Evolutionary conservation across 1,140 invertebrate species (phyloP).

Genomic region (Saccostrea cuccullata): DNA sequence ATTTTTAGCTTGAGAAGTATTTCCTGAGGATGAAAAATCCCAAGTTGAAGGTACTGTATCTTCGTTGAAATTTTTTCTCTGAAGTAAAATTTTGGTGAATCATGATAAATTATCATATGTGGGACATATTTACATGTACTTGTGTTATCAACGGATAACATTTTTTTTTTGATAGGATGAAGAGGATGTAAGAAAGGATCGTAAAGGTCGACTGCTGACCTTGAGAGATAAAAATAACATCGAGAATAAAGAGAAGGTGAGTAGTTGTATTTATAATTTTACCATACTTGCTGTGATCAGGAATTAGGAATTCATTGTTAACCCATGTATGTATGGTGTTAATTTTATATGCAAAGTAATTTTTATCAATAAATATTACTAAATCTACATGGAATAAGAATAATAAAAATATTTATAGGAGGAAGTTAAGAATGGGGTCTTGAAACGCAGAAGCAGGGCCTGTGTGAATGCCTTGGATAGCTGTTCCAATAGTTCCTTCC

Average conservation of each 20-base stretch:
- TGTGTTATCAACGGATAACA: not conserved
- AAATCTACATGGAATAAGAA: not conserved
- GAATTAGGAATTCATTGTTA: too few relatives aligned
- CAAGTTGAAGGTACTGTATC: conserved; percentile 85
- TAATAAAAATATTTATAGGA: conserved; percentile 50
- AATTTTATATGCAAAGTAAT: too few relatives aligned
- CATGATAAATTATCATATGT: not conserved
- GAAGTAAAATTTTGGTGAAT: not conserved
- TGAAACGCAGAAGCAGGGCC: conserved; percentile 40
- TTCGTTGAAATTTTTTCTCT: not conserved
- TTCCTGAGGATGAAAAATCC: conserved; percentile 90
- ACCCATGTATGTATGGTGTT: too few relatives aligned
- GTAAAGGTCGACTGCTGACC: conserved; percentile 63
- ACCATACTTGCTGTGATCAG: too few relatives aligned
- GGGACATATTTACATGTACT: not conserved
- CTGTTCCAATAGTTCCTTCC: conserved; percentile 57
- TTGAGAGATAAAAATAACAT: conserved; percentile 55
- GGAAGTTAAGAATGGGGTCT: conserved; percentile 55
- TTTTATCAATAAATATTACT: not conserved
- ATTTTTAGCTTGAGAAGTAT: conserved; percentile 91
- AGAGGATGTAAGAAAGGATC: conserved; percentile 67
- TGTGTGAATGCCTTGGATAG: conserved; percentile 48
- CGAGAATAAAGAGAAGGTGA: conserved; percentile 32
- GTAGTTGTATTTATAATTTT: not conserved
- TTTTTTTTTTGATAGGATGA: conserved; percentile 65